These are phyloP conservation scores for Trypoxylon attenuatum DNA, from an alignment of 2,888 invertebrate genomes.

Conservation along the genomic window DNA sequence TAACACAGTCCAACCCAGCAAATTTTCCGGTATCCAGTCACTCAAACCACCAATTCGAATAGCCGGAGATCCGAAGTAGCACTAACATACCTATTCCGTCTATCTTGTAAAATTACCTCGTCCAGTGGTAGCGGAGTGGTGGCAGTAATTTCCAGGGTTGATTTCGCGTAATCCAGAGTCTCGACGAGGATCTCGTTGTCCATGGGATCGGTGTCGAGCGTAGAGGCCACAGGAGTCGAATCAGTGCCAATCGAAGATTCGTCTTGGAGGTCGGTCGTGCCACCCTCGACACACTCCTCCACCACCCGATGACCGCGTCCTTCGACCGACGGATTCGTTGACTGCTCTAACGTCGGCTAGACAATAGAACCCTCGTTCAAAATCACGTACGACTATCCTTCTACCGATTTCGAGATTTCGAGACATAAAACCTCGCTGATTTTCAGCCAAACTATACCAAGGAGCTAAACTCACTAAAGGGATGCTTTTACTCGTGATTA, in stretches of 20 bases:
- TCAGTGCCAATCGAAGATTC: constrained; percentile 48
- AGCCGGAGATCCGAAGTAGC: too few species aligned
- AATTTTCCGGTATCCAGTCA: too few species aligned
- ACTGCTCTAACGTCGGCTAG: constrained; percentile 56
- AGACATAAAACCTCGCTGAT: too few species aligned
- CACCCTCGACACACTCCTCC: constrained; percentile 50
- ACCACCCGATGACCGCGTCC: constrained; percentile 67
- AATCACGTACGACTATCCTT: too few species aligned
- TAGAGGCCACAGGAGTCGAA: constrained; percentile 44
- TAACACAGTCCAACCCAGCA: too few species aligned
- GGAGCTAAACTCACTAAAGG: too few species aligned
- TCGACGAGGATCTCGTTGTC: constrained; percentile 69
- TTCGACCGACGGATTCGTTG: constrained; percentile 59
- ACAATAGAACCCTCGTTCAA: constrained; percentile 15
- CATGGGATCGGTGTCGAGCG: constrained; percentile 65
- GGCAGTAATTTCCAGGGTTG: constrained; percentile 46
- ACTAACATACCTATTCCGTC: too few species aligned
- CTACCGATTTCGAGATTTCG: too few species aligned
- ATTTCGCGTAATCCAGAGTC: constrained; percentile 59
- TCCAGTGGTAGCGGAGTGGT: constrained; percentile 31
- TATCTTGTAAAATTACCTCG: too few species aligned
- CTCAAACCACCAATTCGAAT: too few species aligned
- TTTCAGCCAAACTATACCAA: too few species aligned
- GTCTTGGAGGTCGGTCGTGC: constrained; percentile 36
- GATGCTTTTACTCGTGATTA: too few species aligned